Evolutionary conservation across 2,888 invertebrate species (phyloP).

Genomic region (Callosobruchus maculatus): DNA sequence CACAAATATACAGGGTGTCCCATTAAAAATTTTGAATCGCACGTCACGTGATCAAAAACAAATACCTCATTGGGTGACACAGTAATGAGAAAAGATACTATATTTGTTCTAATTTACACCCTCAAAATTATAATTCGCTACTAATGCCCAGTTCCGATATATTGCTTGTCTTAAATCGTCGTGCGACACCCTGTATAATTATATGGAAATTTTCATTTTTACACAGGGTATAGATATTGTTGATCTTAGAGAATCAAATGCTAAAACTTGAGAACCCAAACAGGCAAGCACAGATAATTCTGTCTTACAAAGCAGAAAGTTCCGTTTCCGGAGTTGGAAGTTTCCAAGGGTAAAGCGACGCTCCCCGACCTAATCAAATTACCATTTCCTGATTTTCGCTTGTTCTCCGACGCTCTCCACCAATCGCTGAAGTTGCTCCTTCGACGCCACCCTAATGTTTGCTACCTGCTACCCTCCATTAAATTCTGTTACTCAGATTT

Average conservation of each 20-base stretch:
- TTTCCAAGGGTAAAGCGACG: neutral
- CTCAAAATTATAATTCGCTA: too few relatives aligned
- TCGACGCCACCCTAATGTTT: neutral
- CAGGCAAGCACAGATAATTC: neutral
- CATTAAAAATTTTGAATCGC: too few relatives aligned
- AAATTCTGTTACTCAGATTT: neutral
- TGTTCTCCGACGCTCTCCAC: conserved; percentile 34
- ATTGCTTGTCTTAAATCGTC: too few relatives aligned
- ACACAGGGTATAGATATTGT: neutral
- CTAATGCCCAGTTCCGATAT: too few relatives aligned
- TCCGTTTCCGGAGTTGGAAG: neutral
- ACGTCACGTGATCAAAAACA: too few relatives aligned
- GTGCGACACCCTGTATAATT: too few relatives aligned
- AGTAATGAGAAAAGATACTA: too few relatives aligned
- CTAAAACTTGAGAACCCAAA: neutral
- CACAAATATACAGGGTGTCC: too few relatives aligned
- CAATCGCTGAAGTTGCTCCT: neutral
- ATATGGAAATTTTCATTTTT: neutral
- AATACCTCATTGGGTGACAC: too few relatives aligned
- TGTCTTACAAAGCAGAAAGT: neutral
- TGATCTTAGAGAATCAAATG: too few relatives aligned
- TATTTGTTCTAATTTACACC: too few relatives aligned
- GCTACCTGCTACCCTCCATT: neutral
- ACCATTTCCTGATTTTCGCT: conserved; percentile 43
- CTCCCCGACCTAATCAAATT: conserved; percentile 36